phyloP scores from a whole-genome alignment of 2,797 vertebrate genomes.

The Gadopsis bispinosus region DNA sequence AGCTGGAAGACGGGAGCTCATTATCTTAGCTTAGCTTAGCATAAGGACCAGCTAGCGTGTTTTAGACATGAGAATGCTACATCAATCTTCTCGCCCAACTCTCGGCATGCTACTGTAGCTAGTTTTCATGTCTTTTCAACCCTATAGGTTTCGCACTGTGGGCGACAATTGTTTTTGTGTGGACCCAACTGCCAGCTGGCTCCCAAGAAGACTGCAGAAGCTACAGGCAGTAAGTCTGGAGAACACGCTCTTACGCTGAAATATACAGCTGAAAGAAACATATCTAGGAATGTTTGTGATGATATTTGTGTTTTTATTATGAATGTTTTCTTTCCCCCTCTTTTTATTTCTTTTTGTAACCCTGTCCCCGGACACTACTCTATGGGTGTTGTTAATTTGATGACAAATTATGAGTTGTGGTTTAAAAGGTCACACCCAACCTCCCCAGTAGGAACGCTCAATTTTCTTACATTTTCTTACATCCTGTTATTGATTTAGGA shows the following conservation, averaged over 20 bases:
- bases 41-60: too few relatives aligned
- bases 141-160: background rate
- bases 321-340: too few relatives aligned
- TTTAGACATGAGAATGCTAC: too few relatives aligned
- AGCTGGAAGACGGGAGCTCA: too few relatives aligned
- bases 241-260: background rate
- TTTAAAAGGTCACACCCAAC: background rate
- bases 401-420: background rate
- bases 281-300: background rate
- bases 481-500: background rate
- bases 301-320: too few relatives aligned
- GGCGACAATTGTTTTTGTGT: background rate
- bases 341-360: too few relatives aligned
- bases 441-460: background rate
- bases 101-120: background rate
- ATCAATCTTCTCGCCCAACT: too few relatives aligned
- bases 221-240: background rate
- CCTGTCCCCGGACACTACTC: too few relatives aligned
- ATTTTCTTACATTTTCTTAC: background rate
- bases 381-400: background rate
- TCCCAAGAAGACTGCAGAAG: accelerated
- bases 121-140: background rate
- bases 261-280: too few relatives aligned
- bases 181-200: background rate
- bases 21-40: too few relatives aligned